Conservation (phyloP, 2,888 invertebrate species). For the Mycalesis mineus region DNA sequence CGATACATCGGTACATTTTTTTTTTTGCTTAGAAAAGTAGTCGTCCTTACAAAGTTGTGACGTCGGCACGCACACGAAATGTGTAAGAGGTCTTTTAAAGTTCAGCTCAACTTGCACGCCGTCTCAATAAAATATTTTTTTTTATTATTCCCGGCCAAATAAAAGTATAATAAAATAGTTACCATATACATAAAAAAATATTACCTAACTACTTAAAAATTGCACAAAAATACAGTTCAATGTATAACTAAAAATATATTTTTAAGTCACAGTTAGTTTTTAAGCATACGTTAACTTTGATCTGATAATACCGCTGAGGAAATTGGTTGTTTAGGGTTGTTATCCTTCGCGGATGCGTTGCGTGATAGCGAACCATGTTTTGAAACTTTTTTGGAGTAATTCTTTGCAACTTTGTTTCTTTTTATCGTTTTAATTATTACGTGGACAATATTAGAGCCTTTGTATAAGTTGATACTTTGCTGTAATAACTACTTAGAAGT, state of each 20-base stretch:
- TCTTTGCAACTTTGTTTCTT: background rate
- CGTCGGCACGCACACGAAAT: too few relatives aligned
- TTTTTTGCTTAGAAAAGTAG: too few relatives aligned
- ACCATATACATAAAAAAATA: background rate
- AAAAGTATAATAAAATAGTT: conserved; percentile 32
- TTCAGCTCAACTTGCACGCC: background rate
- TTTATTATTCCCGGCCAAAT: conserved; percentile 19
- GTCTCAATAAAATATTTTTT: conserved; percentile 13
- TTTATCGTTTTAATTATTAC: background rate
- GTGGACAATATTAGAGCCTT: background rate
- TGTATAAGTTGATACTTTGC: too few relatives aligned
- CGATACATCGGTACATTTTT: too few relatives aligned
- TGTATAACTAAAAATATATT: conserved; percentile 34
- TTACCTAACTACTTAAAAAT: conserved; percentile 21
- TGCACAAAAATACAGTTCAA: conserved; percentile 60
- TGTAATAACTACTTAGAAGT: too few relatives aligned
- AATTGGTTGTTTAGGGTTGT: conserved; percentile 8
- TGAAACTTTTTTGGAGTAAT: background rate
- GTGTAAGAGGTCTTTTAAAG: too few relatives aligned
- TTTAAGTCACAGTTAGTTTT: conserved; percentile 34
- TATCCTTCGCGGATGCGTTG: background rate
- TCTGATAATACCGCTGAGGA: conserved; percentile 40
- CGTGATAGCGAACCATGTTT: background rate
- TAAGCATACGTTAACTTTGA: conserved; percentile 43
- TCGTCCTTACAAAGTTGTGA: too few relatives aligned